These are phyloP conservation scores for Steinernema feltiae DNA, from an alignment of 1,140 invertebrate genomes.

Conservation along the genomic window DNA sequence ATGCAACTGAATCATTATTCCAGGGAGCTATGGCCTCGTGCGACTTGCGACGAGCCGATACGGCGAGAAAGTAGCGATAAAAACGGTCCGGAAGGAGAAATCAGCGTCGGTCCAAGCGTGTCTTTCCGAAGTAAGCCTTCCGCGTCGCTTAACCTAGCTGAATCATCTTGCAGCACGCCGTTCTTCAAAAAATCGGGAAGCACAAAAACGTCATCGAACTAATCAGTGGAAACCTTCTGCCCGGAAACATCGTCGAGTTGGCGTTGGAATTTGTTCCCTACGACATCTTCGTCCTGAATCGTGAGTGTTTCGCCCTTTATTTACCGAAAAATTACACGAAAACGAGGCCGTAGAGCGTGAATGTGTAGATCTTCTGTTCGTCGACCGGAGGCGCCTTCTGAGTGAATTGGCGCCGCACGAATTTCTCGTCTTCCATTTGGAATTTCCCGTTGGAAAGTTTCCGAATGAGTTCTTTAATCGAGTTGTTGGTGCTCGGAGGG, in stretches of 20 bases:
- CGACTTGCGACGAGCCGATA: not conserved
- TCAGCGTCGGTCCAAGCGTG: not conserved
- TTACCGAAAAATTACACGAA: too few species aligned
- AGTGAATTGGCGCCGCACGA: not conserved
- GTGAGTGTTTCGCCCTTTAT: not conserved
- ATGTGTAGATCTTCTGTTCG: not conserved
- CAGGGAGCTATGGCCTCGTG: not conserved
- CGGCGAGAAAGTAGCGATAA: not conserved
- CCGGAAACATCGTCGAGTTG: not conserved
- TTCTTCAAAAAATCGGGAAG: not conserved
- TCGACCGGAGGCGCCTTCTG: not conserved
- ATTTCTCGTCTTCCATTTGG: not conserved
- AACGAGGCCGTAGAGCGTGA: not conserved
- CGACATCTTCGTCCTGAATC: not conserved
- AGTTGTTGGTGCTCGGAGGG: not conserved
- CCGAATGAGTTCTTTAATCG: too few species aligned
- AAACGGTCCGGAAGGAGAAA: not conserved
- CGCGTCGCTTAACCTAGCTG: too few species aligned
- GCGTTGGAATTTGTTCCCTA: not conserved
- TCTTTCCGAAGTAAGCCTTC: not conserved
- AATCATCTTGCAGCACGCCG: not conserved
- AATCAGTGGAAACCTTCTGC: not conserved
- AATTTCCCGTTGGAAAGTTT: not conserved
- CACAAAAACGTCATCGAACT: not conserved
- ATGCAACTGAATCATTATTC: not conserved